A percentile compares a stretch with the other conserved stretches of the same genome.
phyloP scores from a whole-genome alignment of 2,888 invertebrate genomes.

The Charanyca ferruginea region DNA sequence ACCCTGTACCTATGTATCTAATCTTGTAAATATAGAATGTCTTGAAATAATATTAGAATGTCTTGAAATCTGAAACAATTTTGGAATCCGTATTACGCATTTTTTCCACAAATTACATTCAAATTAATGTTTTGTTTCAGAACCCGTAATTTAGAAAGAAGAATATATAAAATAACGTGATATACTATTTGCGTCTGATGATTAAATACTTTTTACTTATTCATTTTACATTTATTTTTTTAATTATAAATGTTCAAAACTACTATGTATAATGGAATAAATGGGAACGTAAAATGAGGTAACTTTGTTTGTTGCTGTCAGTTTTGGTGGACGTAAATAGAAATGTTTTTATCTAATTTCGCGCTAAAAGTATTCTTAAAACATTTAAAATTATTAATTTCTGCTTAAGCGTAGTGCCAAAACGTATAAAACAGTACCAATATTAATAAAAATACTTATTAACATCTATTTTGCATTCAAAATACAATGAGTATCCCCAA shows the following conservation, averaged over 20 bases:
- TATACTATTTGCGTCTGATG: no score
- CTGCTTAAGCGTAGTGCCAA: background rate
- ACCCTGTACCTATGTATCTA: no score
- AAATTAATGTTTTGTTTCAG: no score
- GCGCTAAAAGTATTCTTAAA: conserved; percentile 36
- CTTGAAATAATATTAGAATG: no score
- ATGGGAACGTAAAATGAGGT: conserved; percentile 10
- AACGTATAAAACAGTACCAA: background rate
- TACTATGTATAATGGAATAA: background rate
- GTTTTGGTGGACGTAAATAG: conserved; percentile 24
- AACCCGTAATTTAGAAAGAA: no score
- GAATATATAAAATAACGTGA: no score
- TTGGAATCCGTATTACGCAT: background rate
- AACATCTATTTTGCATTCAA: background rate
- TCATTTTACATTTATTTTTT: background rate
- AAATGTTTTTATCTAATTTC: conserved; percentile 27
- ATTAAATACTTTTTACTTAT: no score
- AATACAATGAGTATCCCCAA: conserved; percentile 52
- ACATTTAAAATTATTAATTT: background rate
- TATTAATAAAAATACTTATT: background rate
- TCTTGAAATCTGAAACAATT: no score
- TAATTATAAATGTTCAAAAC: background rate
- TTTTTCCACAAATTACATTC: no score
- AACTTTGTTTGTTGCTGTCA: conserved; percentile 16
- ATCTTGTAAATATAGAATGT: no score